Percentiles rank a stretch among this genome's conserved stretches.
Conservation (phyloP, 2,113 vertebrate genomes). For the Tenebrosternarchus preto region DNA sequence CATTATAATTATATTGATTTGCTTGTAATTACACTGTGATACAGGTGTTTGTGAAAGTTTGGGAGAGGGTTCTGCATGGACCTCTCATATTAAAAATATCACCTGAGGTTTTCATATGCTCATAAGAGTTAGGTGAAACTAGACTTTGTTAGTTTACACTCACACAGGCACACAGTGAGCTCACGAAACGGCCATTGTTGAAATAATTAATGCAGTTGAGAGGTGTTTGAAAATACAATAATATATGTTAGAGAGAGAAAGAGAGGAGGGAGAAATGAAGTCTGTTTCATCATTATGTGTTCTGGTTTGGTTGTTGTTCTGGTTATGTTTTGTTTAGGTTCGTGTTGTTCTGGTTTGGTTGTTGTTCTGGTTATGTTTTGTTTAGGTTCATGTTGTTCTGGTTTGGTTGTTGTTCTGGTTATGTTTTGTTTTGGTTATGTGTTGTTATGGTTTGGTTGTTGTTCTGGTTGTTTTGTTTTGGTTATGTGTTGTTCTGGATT, state of each 20-base stretch:
- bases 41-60: conserved; percentile 20
- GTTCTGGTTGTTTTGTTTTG: conserved; percentile 31
- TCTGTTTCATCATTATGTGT: conserved; percentile 26
- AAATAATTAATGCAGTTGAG: neutral
- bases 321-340: neutral
- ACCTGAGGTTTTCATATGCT: neutral
- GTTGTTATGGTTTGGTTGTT: too few relatives aligned
- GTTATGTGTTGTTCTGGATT: conserved; percentile 43
- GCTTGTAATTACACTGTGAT: conserved; percentile 31
- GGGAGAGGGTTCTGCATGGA: neutral
- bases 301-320: too few relatives aligned
- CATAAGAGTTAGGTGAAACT: neutral
- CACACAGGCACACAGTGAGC: too few relatives aligned
- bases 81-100: conserved; percentile 20
- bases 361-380: too few relatives aligned
- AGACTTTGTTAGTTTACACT: neutral
- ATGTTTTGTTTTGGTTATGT: conserved; percentile 16
- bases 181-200: neutral
- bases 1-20: conserved; percentile 39
- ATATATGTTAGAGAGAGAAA: neutral
- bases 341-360: too few relatives aligned
- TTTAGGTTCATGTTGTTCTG: conserved; percentile 42
- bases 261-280: neutral
- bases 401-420: too few relatives aligned
- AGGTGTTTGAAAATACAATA: neutral